These are phyloP conservation scores for Zaprionus davidi DNA, from an alignment of 1,140 invertebrate genomes.

Conservation along the genomic window DNA sequence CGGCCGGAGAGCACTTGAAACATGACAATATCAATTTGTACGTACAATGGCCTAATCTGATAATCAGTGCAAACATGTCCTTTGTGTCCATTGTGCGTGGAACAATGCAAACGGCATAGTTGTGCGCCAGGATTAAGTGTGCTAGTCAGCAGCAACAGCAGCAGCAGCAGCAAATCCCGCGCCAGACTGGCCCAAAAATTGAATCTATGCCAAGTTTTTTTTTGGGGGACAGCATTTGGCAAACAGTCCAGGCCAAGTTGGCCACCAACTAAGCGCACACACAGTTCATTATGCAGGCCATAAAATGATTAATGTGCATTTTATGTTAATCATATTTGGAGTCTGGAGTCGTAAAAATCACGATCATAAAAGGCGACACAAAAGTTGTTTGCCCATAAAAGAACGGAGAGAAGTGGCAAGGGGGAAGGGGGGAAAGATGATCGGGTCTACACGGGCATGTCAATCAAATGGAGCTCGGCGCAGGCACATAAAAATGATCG, in stretches of 20 bases:
- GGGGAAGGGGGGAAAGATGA: constrained; percentile 61
- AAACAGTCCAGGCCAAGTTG: constrained; percentile 37
- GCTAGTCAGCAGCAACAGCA: constrained; percentile 46
- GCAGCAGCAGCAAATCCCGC: constrained; percentile 12
- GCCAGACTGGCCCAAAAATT: constrained; percentile 10
- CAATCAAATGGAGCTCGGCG: constrained; percentile 62
- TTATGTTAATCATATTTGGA: constrained; percentile 68
- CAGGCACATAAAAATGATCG: constrained; percentile 76
- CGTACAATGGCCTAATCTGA: constrained; percentile 84
- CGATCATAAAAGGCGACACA: constrained; percentile 66
- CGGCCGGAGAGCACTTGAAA: constrained; percentile 74
- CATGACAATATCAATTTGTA: constrained; percentile 84
- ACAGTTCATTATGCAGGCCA: constrained; percentile 71
- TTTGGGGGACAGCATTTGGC: constrained; percentile 27
- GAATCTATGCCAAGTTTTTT: constrained; percentile 55
- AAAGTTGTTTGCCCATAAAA: constrained; percentile 60
- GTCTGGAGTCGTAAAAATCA: constrained; percentile 48
- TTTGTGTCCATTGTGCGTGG: constrained; percentile 83
- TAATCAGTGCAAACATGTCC: constrained; percentile 84
- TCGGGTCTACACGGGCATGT: constrained; percentile 53
- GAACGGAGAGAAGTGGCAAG: constrained; percentile 2
- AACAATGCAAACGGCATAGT: constrained; percentile 84
- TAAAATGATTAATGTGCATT: constrained; percentile 79
- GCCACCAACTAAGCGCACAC: constrained; percentile 47
- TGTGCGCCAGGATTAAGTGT: constrained; percentile 84